Conservation (phyloP, 1,140 invertebrate genomes). For the Neodiprion pinetum region DNA sequence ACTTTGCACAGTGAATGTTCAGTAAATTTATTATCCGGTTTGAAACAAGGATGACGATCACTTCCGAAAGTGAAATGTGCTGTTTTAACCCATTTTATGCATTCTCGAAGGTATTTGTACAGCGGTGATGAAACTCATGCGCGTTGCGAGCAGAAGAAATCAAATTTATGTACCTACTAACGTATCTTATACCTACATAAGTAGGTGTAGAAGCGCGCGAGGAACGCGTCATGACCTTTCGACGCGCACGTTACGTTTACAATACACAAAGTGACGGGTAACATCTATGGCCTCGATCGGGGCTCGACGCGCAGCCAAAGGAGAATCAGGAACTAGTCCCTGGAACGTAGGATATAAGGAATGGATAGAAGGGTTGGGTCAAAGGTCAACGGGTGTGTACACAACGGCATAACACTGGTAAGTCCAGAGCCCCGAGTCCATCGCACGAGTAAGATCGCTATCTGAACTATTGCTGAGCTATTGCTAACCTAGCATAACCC, state of each 20-base stretch:
- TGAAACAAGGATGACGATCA: neutral
- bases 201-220: neutral
- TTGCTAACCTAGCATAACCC: conserved; percentile 2
- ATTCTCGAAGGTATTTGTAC: conserved; percentile 10
- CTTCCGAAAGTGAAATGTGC: neutral
- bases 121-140: conserved; percentile 46
- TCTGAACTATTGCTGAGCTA: conserved; percentile 2
- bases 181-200: too few relatives aligned
- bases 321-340: conserved; percentile 40
- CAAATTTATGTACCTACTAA: conserved; percentile 34
- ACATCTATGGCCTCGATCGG: conserved; percentile 44
- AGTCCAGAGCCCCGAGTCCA: neutral
- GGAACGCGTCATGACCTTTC: conserved; percentile 34
- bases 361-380: conserved; percentile 37
- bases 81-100: neutral
- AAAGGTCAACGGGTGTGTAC: conserved; percentile 38
- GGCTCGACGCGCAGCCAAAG: conserved; percentile 34
- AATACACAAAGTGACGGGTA: conserved; percentile 42
- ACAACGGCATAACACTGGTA: conserved; percentile 34
- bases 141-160: conserved; percentile 20
- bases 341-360: conserved; percentile 33
- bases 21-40: neutral
- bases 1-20: neutral
- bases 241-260: conserved; percentile 38
- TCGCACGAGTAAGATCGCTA: conserved; percentile 6